phyloP scores from a whole-genome alignment of 37 sponge, comb jelly and placozoan genomes.

The Theonella swinhoei region DNA sequence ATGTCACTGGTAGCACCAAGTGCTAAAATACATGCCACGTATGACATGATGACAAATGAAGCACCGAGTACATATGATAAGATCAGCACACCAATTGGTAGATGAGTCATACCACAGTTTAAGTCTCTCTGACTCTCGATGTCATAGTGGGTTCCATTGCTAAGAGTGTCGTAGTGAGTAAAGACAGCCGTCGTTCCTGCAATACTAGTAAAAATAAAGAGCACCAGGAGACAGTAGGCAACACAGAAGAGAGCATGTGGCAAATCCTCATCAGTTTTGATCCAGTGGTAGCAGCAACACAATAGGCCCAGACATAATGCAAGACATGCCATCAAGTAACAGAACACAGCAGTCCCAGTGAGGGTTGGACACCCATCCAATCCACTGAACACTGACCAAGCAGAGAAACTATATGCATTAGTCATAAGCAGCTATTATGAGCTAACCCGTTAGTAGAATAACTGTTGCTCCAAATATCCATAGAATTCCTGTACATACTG shows the following conservation, averaged over 20 bases:
- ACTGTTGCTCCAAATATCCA: conserved; percentile 5
- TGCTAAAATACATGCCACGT: conserved; percentile 37
- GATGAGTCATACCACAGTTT: conserved; percentile 31
- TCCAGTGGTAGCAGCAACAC: conserved; percentile 62
- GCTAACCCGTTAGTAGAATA: conserved; percentile 28
- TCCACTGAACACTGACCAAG: conserved; percentile 39
- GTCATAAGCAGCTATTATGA: background rate
- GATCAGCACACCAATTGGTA: conserved; percentile 44
- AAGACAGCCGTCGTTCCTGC: conserved; percentile 55
- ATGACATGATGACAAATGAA: conserved; percentile 38
- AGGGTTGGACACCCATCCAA: conserved; percentile 34
- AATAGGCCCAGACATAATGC: conserved; percentile 39
- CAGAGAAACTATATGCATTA: background rate
- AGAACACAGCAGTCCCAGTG: conserved; percentile 44
- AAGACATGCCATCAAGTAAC: conserved; percentile 26
- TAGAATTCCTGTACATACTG: background rate
- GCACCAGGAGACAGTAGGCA: conserved; percentile 63
- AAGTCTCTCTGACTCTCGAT: background rate
- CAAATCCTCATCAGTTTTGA: conserved; percentile 47
- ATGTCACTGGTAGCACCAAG: conserved; percentile 59
- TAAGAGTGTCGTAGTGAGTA: conserved; percentile 26
- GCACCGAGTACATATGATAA: conserved; percentile 30
- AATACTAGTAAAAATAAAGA: conserved; percentile 31
- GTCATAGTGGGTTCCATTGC: background rate
- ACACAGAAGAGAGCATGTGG: conserved; percentile 59